phyloP scores from a whole-genome alignment of 2,113 vertebrate species.

The Procavia capensis region DNA sequence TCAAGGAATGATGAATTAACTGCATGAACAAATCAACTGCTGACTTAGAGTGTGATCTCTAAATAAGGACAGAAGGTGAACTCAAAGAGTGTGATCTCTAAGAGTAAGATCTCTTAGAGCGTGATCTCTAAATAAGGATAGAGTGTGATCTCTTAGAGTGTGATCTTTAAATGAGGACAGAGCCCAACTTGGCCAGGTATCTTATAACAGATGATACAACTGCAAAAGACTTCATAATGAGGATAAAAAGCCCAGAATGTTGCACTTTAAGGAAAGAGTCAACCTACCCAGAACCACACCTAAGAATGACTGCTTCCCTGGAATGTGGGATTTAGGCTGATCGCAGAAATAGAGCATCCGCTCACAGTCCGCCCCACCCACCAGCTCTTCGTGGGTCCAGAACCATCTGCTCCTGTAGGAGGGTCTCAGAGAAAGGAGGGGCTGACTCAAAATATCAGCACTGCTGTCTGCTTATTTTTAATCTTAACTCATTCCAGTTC shows the following conservation, averaged over 20 bases:
- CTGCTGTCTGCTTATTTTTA: constrained; percentile 61
- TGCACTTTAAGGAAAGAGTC: background rate
- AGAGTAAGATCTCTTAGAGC: background rate
- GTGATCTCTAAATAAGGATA: no score
- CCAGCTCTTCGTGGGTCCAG: constrained; percentile 40
- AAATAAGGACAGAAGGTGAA: no score
- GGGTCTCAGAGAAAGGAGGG: constrained; percentile 48
- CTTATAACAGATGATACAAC: background rate
- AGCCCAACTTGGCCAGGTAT: no score
- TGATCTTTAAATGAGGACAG: no score
- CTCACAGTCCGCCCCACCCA: background rate
- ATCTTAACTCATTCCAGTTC: constrained; percentile 37
- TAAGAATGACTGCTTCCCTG: constrained; percentile 1
- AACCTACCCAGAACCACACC: background rate
- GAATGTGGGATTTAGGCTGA: background rate
- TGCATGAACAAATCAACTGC: background rate
- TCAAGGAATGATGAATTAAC: background rate
- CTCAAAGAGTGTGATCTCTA: background rate
- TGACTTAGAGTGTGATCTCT: background rate
- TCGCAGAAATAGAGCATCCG: constrained; percentile 47
- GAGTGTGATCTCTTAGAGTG: background rate
- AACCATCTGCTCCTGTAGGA: constrained; percentile 60
- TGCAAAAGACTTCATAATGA: background rate
- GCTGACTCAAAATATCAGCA: constrained; percentile 37
- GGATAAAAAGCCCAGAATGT: background rate